Percentiles rank a stretch among this genome's conserved stretches.
Evolutionary conservation across 1,140 invertebrate species (phyloP).

Genomic region (Procambarus virginalis): DNA sequence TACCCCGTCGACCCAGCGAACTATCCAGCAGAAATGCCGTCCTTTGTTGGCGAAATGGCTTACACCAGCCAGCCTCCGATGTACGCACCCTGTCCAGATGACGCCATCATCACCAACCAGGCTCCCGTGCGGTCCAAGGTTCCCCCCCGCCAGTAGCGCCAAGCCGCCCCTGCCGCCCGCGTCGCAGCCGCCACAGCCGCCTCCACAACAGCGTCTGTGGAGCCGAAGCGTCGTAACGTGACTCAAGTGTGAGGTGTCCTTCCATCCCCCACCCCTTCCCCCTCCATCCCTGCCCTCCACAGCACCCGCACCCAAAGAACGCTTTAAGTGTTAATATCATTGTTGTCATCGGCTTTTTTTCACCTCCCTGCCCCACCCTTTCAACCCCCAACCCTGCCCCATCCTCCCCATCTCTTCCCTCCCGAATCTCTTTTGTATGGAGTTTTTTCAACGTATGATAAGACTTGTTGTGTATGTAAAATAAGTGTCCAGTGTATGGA

Average conservation of each 20-base stretch:
- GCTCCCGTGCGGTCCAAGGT: constrained; percentile 60
- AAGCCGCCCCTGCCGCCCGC: constrained; percentile 61
- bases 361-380: constrained; percentile 3
- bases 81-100: constrained; percentile 58
- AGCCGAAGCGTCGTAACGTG: constrained; percentile 69
- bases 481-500: constrained; percentile 62
- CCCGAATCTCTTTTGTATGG: constrained; percentile 61
- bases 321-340: constrained; percentile 61
- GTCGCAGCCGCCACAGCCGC: constrained; percentile 42
- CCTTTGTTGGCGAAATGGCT: constrained; percentile 64
- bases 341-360: constrained; percentile 57
- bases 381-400: background rate
- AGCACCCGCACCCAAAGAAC: constrained; percentile 15
- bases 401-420: constrained; percentile 6
- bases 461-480: constrained; percentile 57
- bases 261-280: background rate
- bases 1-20: constrained; percentile 49
- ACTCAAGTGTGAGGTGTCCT: constrained; percentile 66
- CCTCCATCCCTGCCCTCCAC: background rate
- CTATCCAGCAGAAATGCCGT: constrained; percentile 61
- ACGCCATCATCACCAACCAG: constrained; percentile 29
- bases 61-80: constrained; percentile 61
- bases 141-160: constrained; percentile 66
- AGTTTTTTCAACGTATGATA: constrained; percentile 56
- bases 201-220: constrained; percentile 49